Base-by-base conservation (phyloP, 1,140 invertebrate species). In the Hydropsyche tenuis region DNA sequence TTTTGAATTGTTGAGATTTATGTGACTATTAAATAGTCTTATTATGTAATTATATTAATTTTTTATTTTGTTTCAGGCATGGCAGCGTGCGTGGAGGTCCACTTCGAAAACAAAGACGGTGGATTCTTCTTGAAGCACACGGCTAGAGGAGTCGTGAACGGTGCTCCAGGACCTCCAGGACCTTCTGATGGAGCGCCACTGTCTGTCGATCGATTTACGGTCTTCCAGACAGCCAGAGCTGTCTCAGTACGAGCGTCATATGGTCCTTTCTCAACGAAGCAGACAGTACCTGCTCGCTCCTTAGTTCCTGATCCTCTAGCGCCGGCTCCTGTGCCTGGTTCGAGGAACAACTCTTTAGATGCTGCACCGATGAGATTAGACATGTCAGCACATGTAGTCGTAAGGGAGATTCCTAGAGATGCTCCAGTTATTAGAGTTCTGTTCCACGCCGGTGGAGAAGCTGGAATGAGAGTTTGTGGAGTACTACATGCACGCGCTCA, bases 221-320 rank as follows among this genome's bases (percentile, higher is more conserved):
- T 96, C 2, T 90, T 96, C 77, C 93, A 96, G 81, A 93, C 93
- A 37, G 93, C 92, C 25, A 90, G 93, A 73, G 93, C 94, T 5
- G 92, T 94, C 0, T 94, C 94, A 0, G 91, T 97, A 3, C 85
- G 94, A 14, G 94, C 94, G 7, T 94, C 92, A 5, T 96, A 96
- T 79, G 95, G 95, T 1, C 95, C 95, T 1, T 96, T 96, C 84
- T 94, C 93, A 74, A 96, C 94, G 27, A 96, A 96, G 79, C 94
- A 96, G 83, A 96, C 94, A 0, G 94, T 96, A 14, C 94, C 94
- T n/a, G 93, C 93, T 0, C 86, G 93, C n/a, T 94, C 93, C 79
- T 89, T 94, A 71, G 92, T 95, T 12, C 93, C 93, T 0, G 93
- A 94, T 81, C 90, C 92, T 0, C 82, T 93, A 74, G 91, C 85